These are phyloP conservation scores for Sabellastarte sp. DNA, from an alignment of 2,888 invertebrate species.

Conservation along the genomic window DNA sequence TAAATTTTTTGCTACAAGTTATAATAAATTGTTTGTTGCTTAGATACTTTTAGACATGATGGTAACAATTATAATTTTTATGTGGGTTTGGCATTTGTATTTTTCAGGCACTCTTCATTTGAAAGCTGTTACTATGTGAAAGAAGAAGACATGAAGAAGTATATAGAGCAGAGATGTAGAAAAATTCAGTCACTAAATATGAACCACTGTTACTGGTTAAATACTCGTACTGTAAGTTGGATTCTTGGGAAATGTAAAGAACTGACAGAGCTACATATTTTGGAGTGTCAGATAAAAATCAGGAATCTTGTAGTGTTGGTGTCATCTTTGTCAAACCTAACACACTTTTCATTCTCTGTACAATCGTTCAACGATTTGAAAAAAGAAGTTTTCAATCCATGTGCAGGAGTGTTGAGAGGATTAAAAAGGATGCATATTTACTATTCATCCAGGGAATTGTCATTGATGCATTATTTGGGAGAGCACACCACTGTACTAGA, in stretches of 20 bases:
- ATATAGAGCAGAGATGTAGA: conserved; percentile 31
- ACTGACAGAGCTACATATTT: conserved; percentile 40
- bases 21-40: no score
- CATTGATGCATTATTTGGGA: conserved; percentile 42
- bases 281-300: conserved; percentile 43
- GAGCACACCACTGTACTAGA: conserved; percentile 47
- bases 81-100: no score
- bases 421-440: conserved; percentile 43
- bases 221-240: conserved; percentile 33
- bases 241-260: conserved; percentile 41
- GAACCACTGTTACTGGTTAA: conserved; percentile 51
- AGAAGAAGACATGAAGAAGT: conserved; percentile 38
- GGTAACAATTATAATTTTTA: no score
- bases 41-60: no score
- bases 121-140: conserved; percentile 33
- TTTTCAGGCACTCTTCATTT: conserved; percentile 40
- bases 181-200: conserved; percentile 41
- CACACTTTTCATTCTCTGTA: conserved; percentile 44
- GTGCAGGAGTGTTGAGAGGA: conserved; percentile 38
- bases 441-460: conserved; percentile 39
- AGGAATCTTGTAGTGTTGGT: conserved; percentile 44
- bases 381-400: conserved; percentile 40
- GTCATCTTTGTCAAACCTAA: conserved; percentile 36
- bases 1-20: no score
- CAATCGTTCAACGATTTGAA: conserved; percentile 46